phyloP scores from a whole-genome alignment of 2,797 vertebrate genomes.

The Leptodactylus fallax region DNA sequence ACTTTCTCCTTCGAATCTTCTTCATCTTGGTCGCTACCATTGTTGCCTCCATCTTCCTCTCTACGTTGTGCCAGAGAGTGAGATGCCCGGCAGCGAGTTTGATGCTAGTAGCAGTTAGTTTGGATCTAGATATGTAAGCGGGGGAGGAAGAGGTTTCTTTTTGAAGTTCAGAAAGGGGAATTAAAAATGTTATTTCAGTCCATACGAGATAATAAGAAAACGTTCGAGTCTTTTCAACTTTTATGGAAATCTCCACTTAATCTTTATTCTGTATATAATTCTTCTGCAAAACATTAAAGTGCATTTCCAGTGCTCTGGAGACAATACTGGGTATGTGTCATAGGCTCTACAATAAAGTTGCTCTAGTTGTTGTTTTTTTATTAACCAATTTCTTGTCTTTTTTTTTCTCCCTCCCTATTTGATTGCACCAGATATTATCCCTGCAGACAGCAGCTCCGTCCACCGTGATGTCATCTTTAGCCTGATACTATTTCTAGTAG shows the following conservation, averaged over 20 bases:
- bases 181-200: neutral
- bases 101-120: neutral
- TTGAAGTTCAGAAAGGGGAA: neutral
- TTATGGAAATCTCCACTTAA: neutral
- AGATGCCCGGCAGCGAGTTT: neutral
- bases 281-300: neutral
- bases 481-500: no score
- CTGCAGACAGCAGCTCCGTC: neutral
- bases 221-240: neutral
- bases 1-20: neutral
- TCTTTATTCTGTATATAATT: neutral
- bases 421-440: no score
- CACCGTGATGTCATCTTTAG: no score
- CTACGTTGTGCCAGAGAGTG: neutral
- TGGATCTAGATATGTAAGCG: neutral
- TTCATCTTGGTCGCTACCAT: neutral
- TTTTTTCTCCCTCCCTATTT: neutral
- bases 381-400: neutral
- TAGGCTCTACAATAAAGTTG: constrained; percentile 13
- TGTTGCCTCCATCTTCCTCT: neutral
- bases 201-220: no score
- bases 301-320: neutral
- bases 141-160: neutral
- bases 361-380: constrained; percentile 4
- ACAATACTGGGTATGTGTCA: neutral